Conservation (phyloP, 2,888 invertebrate genomes). For the Sturmia bella region DNA sequence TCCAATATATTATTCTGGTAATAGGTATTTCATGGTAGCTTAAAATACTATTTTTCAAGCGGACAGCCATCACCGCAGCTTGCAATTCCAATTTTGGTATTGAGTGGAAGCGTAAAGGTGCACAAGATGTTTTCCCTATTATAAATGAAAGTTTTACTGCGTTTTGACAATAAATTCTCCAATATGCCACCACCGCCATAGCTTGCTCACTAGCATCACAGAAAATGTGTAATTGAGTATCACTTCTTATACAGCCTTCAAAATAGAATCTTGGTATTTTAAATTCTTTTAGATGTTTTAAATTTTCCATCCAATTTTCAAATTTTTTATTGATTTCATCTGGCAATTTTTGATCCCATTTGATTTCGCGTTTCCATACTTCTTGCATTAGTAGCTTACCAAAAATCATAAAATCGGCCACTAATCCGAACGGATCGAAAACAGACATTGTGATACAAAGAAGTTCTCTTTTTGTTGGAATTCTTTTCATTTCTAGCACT, state of each 20-base stretch:
- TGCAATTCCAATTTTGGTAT: no score
- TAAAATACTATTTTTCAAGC: background rate
- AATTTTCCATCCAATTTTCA: no score
- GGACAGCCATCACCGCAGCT: background rate
- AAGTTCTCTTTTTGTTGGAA: constrained; percentile 32
- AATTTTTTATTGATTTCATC: no score
- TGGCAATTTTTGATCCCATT: no score
- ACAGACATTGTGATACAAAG: background rate
- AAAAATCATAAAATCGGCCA: no score
- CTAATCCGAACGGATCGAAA: no score
- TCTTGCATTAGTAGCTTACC: no score
- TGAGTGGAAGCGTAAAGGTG: background rate
- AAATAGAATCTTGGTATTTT: no score
- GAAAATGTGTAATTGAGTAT: constrained; percentile 14
- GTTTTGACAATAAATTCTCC: no score
- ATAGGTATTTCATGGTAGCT: background rate
- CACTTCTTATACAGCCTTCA: no score
- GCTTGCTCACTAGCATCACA: constrained; percentile 13
- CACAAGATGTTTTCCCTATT: constrained; percentile 15
- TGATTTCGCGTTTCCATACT: no score
- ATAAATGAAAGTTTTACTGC: constrained; percentile 5
- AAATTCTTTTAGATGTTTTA: no score
- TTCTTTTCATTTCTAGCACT: background rate
- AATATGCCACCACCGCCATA: constrained; percentile 9
- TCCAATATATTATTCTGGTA: constrained; percentile 2